phyloP scores from a whole-genome alignment of 2,113 vertebrate genomes.

The Pontoporia blainvillei region DNA sequence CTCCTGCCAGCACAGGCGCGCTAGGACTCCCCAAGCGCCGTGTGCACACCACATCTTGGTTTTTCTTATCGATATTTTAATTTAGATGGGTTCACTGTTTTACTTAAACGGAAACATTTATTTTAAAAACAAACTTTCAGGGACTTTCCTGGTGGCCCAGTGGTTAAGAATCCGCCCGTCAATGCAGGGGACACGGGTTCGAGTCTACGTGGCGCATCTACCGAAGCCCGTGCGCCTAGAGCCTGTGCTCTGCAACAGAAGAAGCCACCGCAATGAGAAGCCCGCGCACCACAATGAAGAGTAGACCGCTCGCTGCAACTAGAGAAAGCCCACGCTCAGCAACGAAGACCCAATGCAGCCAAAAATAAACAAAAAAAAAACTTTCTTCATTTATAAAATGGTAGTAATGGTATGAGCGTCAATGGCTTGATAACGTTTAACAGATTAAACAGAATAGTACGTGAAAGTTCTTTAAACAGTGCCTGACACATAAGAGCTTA shows the following conservation, averaged over 20 bases:
- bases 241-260: too few relatives aligned
- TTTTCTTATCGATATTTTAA: background rate
- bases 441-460: background rate
- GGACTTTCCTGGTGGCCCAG: too few relatives aligned
- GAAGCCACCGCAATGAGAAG: too few relatives aligned
- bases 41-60: fast-evolving
- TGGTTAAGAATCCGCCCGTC: too few relatives aligned
- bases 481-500: background rate
- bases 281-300: too few relatives aligned
- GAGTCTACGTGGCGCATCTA: too few relatives aligned
- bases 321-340: too few relatives aligned
- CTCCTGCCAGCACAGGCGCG: fast-evolving
- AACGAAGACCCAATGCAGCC: too few relatives aligned
- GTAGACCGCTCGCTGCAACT: too few relatives aligned
- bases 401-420: background rate
- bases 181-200: too few relatives aligned
- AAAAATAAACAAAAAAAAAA: background rate
- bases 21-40: background rate
- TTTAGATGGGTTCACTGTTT: background rate
- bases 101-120: background rate
- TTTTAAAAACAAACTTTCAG: background rate
- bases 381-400: background rate
- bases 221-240: too few relatives aligned
- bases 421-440: background rate
- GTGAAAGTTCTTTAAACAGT: background rate